Base-by-base conservation (phyloP, 30 jellyfish, hydroid and myxozoan species). In the Aurelia coerulea region DNA sequence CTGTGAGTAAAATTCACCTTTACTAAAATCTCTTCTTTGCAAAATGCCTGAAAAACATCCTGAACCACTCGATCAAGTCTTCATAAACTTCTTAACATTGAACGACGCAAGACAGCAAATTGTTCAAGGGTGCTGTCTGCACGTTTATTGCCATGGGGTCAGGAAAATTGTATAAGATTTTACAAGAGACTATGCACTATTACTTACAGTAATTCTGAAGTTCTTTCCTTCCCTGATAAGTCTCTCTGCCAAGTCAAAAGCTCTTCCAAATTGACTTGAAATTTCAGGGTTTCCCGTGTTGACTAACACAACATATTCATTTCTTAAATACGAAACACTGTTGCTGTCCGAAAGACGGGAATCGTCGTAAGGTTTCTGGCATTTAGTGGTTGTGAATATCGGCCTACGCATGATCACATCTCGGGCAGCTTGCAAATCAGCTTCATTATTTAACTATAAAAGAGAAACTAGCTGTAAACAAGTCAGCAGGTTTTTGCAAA, bases 131-230 rank as follows among this genome's bases (percentile, higher is more conserved):
- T 23, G 29, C 29, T 23, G 29, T 23, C 29, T 23, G 29, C 29
- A 23, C 29, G 29, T 23, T 23, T 23, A 23, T 23, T 23, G 29
- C 29, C 29, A 23, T 23, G 29, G 29, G 29, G 29, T 23, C 49
- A 42, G 53, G 53, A 42, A 42, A 42, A 42, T 42, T 42, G 53
- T 1, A 46, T 0, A 46, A 46, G 56, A 46, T 4, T 46, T 46
- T 46, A 6, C 12, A 14, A 46, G 56, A 14, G 8, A 46, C 15
- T 4, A 9, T 46, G 56, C 8, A 14, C 13, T 46, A 7, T 1
- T 46, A 73, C 87, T 60, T 66, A 92, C 98, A 79, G 95, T 80
- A 23, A 92, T 72, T 52, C 98, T 82, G 90, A 92, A 92, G 42
- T 74, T 85, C 31, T 72, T 76, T 10, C 96, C 96, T n/a, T 87